These are phyloP conservation scores for Geothlypis trichas DNA, from an alignment of 2,113 vertebrate species.

Conservation along the genomic window DNA sequence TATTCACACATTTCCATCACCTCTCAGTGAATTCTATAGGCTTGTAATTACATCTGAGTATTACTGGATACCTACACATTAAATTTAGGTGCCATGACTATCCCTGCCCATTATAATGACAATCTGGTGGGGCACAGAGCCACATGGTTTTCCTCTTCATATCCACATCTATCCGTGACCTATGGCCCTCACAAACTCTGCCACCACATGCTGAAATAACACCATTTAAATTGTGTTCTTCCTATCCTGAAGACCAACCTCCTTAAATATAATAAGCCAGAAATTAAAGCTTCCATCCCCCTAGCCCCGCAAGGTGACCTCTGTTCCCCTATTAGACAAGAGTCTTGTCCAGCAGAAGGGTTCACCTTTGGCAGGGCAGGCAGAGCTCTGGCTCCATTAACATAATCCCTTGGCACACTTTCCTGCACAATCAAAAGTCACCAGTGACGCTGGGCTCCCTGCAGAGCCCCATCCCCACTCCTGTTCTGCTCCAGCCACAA, in stretches of 20 bases:
- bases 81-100: background rate
- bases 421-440: background rate
- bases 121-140: background rate
- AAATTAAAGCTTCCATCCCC: background rate
- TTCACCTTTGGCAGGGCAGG: background rate
- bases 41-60: fast-evolving
- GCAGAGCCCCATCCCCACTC: background rate
- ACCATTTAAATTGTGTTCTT: background rate
- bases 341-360: background rate
- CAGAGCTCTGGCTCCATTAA: background rate
- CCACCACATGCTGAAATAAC: background rate
- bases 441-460: background rate
- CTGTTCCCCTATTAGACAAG: background rate
- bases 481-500: background rate
- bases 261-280: background rate
- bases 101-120: background rate
- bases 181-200: background rate
- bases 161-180: background rate
- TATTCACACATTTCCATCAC: background rate
- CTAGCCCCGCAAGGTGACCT: background rate
- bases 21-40: background rate
- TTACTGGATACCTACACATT: background rate
- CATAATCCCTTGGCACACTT: background rate
- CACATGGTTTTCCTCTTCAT: background rate
- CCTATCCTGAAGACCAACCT: background rate